Conservation (phyloP, 92 coral and sea anemone genomes). For the Paragorgia papillata region DNA sequence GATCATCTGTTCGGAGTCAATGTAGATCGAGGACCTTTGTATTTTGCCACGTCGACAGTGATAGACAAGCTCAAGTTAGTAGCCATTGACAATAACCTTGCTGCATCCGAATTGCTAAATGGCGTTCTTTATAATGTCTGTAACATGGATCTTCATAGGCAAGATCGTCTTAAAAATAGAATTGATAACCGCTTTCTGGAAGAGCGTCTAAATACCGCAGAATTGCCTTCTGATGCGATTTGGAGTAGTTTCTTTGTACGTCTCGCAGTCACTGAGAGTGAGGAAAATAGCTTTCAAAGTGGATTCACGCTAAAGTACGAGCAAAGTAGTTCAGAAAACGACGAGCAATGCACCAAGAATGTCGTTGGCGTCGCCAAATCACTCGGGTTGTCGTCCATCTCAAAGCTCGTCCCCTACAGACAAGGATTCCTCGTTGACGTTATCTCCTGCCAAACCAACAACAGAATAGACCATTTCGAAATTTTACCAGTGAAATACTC, state of each 20-base stretch:
- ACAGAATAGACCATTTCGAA: slow-evolving; percentile 17
- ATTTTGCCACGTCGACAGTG: slow-evolving; percentile 3
- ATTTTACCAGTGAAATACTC: slow-evolving; percentile 14
- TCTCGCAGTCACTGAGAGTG: too few species aligned
- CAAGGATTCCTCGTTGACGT: slow-evolving; percentile 17
- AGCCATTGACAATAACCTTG: not conserved
- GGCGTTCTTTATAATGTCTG: slow-evolving; percentile 16
- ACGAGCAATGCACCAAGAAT: not conserved
- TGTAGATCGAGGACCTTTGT: slow-evolving; percentile 1
- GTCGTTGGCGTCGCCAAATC: slow-evolving; percentile 12
- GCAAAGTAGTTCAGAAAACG: not conserved
- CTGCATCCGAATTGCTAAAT: slow-evolving; percentile 4
- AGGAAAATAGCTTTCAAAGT: not conserved
- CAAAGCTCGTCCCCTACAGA: slow-evolving; percentile 6
- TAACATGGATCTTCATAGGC: not conserved
- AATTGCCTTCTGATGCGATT: not conserved
- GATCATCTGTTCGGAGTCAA: not conserved
- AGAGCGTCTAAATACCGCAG: slow-evolving; percentile 8
- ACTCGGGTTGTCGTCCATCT: slow-evolving; percentile 6
- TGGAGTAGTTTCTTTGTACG: slow-evolving; percentile 31
- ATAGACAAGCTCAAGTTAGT: not conserved
- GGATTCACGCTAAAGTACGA: slow-evolving; percentile 14
- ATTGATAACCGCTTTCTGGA: not conserved
- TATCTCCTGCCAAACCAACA: slow-evolving; percentile 27
- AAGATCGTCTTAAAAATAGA: slow-evolving; percentile 21